phyloP scores from a whole-genome alignment of 2,113 vertebrate genomes.

The rat (Rattus norvegicus) region DNA sequence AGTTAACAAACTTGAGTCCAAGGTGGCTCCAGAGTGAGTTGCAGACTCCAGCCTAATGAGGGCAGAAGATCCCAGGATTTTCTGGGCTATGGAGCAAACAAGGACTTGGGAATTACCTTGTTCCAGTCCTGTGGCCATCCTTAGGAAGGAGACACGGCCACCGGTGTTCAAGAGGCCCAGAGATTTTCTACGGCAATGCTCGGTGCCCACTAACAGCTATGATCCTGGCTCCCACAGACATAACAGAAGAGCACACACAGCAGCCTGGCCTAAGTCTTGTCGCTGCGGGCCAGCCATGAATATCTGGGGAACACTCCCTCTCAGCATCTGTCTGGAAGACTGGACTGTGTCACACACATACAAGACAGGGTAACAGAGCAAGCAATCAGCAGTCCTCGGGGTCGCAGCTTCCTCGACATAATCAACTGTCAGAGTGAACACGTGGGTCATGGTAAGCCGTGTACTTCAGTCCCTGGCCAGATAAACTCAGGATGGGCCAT shows the following conservation, averaged over 20 bases:
- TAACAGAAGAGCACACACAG: not conserved
- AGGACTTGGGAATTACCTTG: not conserved
- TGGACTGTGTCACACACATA: not conserved
- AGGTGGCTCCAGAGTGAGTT: not conserved
- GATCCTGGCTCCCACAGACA: not conserved
- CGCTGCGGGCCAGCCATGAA: not conserved
- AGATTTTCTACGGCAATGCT: not conserved
- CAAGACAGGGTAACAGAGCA: not conserved
- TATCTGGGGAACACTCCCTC: not conserved
- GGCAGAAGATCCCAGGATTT: not conserved
- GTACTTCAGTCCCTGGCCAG: not conserved
- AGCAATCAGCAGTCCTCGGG: not conserved
- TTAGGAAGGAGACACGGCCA: not conserved
- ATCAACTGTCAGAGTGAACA: not conserved
- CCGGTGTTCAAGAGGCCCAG: not conserved
- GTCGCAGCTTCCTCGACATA: not conserved
- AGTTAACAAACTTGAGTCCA: not conserved
- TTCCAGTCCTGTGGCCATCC: not conserved
- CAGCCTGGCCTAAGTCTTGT: not conserved
- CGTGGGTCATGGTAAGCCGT: rapidly evolving
- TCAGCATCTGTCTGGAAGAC: not conserved
- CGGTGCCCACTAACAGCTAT: not conserved
- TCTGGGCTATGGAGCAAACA: not conserved
- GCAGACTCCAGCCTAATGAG: not conserved
- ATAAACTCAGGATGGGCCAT: not conserved